phyloP scores from a whole-genome alignment of 2,888 invertebrate species.

The Agrochola lychnidis region DNA sequence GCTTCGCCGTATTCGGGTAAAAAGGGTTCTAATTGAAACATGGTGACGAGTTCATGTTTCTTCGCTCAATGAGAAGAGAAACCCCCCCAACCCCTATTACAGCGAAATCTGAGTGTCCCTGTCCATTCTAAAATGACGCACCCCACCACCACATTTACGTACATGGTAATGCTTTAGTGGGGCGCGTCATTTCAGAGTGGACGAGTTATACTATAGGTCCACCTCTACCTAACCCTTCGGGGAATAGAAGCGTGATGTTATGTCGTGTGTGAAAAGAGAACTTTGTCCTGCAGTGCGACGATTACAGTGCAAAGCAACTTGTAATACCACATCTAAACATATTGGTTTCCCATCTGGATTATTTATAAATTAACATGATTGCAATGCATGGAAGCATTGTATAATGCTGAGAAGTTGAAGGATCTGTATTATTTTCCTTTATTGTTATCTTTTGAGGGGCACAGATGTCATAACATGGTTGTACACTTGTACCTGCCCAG shows the following conservation, averaged over 20 bases:
- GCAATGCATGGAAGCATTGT: background rate
- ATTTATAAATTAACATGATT: too few species aligned
- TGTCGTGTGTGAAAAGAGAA: too few species aligned
- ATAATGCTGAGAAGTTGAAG: slow-evolving; percentile 4
- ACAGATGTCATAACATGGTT: slow-evolving; percentile 27
- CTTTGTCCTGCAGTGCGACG: background rate
- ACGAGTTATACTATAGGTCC: too few species aligned
- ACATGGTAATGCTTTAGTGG: too few species aligned
- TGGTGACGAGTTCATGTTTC: background rate
- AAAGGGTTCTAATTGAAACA: too few species aligned
- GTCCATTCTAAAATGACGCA: too few species aligned
- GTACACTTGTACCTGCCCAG: background rate
- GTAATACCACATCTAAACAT: background rate
- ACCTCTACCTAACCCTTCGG: too few species aligned
- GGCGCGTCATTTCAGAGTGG: too few species aligned
- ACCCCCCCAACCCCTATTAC: background rate
- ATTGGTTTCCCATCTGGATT: background rate
- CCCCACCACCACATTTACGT: too few species aligned
- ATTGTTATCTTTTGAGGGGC: slow-evolving; percentile 12
- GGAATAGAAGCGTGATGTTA: too few species aligned
- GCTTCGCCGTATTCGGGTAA: too few species aligned
- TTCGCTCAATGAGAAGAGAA: too few species aligned
- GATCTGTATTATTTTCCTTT: background rate
- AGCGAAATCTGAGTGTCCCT: background rate
- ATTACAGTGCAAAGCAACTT: background rate